These are phyloP conservation scores for Exephanes ischioxanthus DNA, from an alignment of 2,888 invertebrate species.

Conservation along the genomic window DNA sequence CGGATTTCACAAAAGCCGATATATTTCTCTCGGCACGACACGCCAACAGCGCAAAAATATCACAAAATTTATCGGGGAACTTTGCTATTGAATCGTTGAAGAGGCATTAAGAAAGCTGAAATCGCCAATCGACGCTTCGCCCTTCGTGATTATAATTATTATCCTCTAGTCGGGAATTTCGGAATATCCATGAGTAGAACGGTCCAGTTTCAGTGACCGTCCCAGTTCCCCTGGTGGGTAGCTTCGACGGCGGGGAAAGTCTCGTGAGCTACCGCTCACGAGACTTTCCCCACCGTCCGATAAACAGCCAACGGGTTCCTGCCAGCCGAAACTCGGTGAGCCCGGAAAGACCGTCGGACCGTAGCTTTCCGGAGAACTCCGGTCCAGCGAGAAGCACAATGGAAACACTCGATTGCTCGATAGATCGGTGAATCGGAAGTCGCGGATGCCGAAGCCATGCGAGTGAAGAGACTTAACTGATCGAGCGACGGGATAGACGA, in stretches of 20 bases:
- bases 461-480: constrained; percentile 7
- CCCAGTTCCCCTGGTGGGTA: no score
- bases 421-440: constrained; percentile 22
- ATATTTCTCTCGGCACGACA: background rate
- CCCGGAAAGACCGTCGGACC: background rate
- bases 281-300: background rate
- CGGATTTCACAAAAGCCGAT: background rate
- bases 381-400: background rate
- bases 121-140: background rate
- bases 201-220: no score
- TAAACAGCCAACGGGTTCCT: background rate
- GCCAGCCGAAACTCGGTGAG: background rate
- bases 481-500: constrained; percentile 11
- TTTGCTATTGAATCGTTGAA: background rate
- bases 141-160: no score
- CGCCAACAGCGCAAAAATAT: background rate
- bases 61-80: background rate
- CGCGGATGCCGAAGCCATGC: background rate
- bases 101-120: background rate
- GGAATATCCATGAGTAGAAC: no score
- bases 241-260: no score
- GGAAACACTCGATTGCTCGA: constrained; percentile 12
- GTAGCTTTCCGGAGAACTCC: background rate
- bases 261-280: no score
- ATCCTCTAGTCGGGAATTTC: no score